These are phyloP conservation scores for Poicephalus meyeri DNA, from an alignment of 2,113 vertebrate genomes.

Conservation along the genomic window DNA sequence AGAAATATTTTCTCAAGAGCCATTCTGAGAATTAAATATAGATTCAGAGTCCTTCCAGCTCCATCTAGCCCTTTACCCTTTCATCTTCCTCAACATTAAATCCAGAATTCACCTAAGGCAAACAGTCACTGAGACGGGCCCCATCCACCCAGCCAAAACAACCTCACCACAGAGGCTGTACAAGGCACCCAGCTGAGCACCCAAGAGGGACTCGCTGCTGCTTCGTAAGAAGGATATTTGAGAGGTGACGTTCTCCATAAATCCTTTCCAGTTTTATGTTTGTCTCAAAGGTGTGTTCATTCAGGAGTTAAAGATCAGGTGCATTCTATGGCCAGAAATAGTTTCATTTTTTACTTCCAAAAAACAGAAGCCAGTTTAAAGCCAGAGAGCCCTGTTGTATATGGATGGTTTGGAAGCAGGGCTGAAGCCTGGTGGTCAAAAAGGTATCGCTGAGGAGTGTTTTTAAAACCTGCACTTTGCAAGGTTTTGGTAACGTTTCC, in stretches of 20 bases:
- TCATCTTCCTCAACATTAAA: neutral
- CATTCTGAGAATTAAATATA: constrained; percentile 1
- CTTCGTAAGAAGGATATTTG: neutral
- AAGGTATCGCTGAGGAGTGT: neutral
- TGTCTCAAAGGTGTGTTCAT: neutral
- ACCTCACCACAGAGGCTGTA: too few relatives aligned
- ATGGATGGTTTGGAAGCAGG: neutral
- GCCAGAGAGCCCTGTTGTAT: neutral
- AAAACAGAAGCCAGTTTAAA: neutral
- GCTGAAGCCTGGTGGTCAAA: neutral
- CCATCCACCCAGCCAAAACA: neutral
- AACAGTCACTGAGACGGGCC: neutral
- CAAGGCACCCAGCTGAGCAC: neutral
- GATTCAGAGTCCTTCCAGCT: neutral
- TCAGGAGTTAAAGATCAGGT: neutral
- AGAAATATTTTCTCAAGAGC: neutral
- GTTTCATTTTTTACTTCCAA: neutral
- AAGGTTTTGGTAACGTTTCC: neutral
- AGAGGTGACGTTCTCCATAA: neutral
- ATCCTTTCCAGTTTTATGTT: neutral
- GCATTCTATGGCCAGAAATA: neutral
- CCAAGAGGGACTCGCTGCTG: neutral
- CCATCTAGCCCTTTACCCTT: neutral
- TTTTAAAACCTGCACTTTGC: neutral
- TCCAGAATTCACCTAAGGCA: neutral